Evolutionary conservation across 2,113 vertebrate genomes (phyloP), one percentile per base, ranked within the genome.

Genomic region (Cyprinodon brontotheroides): DNA sequence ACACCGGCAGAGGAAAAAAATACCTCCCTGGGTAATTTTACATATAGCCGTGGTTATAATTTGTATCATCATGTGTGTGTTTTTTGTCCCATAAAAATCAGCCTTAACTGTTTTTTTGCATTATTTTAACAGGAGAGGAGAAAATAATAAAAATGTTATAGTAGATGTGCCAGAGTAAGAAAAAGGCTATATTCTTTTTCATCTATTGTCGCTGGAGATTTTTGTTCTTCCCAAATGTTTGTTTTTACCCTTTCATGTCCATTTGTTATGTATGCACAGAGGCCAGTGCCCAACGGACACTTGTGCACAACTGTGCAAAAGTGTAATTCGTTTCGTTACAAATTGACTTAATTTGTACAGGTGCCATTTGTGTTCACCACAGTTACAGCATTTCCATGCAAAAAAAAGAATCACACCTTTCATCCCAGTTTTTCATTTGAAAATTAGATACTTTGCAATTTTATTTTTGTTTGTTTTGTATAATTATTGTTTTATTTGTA

Each of bases 321-420:
- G 29, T 29, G 20, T 29, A 37, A 11, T 14, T 39, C 73, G 15
- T 61, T 13, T 57, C 65, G 61, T 70, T 79, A 74, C 70, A 76
- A 87, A 73, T 84, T 65, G 45, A 67, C 61, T 71, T 29, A 48
- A 69, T 72, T 47, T 72, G 62, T 65, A 77, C 20, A 9, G n/a
- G n/a, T 8, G 1, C 36, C 63, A 22, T 72, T n/a, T 65, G 6
- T 22, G n/a, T 60, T 59, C n/a, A 60, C 8, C 11, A 41, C 4
- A 36, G 29, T 4, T 41, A 29, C 9, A 29, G 36, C 11, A 36
- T 1, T 14, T 13, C 12, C 40, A 65, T 65, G 48, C 48, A 7
- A 20, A 53, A 53, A 2, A 22, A 12, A n/a, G 22, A n/a, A 37
- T 12, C 4, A 37, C 1, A 14, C 40, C 7, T 39, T 39, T 40